Evolutionary conservation across 1,140 invertebrate species (phyloP), one percentile per base, ranked within the genome.

Genomic region (Drosophila arawakana): DNA sequence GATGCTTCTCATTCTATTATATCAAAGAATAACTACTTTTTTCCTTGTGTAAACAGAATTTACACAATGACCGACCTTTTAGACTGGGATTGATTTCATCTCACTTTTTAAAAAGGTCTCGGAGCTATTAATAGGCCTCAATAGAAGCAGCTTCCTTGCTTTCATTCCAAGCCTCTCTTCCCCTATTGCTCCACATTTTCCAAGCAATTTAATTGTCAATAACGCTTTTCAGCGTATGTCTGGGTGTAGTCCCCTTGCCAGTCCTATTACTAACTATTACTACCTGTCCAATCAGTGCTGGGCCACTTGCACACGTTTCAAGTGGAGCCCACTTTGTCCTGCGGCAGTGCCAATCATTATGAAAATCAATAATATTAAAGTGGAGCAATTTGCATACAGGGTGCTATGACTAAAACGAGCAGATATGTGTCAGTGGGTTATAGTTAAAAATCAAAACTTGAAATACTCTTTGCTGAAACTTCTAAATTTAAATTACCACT

Each of bases 311-410:
- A 67, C 76, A 76, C 73, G 76, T 73, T 76, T 49, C 76, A 7
- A 75, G 47, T 62, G 73, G 60, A 75, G 47, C 18, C 21, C 55
- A 55, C 66, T 37, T 44, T 34, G 37, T 44, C 43, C 73, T 61
- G 11, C 10, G 30, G 25, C 50, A 37, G 13, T 76, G 74, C 69
- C 78, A 80, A 80, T 80, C 78, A 80, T 78, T 60, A 70, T 61
- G 50, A 77, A 80, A 80, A 80, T 80, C 78, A 52, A 80, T 80
- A 80, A 62, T 59, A 77, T 79, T 67, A 60, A 76, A 78, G 65
- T 76, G 11, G 77, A 68, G 43, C 69, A 49, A 18, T 15, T 54
- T 13, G 10, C 47, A 61, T 44, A 67, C 60, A 78, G 65, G 60
- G 65, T 80, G 70, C n/a, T 10, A 4, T 13, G 11, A n/a, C 50